These are phyloP conservation scores for Apodemia duryi DNA, from an alignment of 2,888 invertebrate species.

Conservation along the genomic window DNA sequence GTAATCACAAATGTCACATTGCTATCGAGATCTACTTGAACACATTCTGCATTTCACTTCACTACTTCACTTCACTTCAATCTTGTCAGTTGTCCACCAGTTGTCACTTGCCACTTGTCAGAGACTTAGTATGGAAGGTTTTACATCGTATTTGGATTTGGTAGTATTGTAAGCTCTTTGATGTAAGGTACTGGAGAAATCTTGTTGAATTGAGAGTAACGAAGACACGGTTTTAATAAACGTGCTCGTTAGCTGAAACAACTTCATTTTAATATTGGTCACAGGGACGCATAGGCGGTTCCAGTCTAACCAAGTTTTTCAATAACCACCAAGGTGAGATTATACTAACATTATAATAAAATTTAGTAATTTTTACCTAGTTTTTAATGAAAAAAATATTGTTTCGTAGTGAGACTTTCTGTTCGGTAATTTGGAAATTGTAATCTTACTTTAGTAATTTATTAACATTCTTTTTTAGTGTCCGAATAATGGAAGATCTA, in stretches of 20 bases:
- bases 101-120: no score
- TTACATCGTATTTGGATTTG: no score
- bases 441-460: neutral
- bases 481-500: constrained; percentile 69
- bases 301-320: constrained; percentile 2
- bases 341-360: neutral
- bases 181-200: no score
- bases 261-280: neutral
- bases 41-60: no score
- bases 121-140: no score
- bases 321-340: constrained; percentile 11
- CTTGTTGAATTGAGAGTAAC: no score
- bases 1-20: no score
- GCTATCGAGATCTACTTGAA: no score
- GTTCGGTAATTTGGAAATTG: neutral
- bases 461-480: constrained; percentile 30
- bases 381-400: neutral
- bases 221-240: no score
- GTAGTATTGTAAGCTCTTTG: no score
- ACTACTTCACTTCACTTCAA: no score
- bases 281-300: neutral
- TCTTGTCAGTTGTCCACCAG: no score
- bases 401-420: neutral
- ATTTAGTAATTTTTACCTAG: neutral
- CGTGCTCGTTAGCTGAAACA: neutral